Percentiles rank a stretch among this genome's conserved stretches.
These are phyloP conservation scores for Microtus oregoni DNA, from an alignment of 2,113 vertebrate genomes.

Conservation along the genomic window DNA sequence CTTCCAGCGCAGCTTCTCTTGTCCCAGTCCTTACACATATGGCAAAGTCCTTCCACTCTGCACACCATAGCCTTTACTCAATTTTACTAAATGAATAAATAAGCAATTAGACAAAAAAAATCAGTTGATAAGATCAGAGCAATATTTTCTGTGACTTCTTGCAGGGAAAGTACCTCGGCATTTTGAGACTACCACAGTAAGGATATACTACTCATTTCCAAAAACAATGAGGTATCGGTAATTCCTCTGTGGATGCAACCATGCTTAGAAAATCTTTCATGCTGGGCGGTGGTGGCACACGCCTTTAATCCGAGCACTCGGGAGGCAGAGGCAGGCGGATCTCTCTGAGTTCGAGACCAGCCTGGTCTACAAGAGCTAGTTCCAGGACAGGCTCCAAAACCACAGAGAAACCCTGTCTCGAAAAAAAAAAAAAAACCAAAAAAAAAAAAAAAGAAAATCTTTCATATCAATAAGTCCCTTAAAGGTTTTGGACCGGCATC, in stretches of 20 bases:
- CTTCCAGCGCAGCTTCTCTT: conserved; percentile 1
- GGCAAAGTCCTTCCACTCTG: neutral
- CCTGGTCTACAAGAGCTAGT: too few species aligned
- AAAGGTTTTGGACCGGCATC: neutral
- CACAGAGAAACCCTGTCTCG: too few species aligned
- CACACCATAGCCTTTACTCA: neutral
- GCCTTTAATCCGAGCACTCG: too few species aligned
- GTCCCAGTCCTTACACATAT: neutral
- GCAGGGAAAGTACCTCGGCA: neutral
- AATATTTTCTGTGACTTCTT: neutral
- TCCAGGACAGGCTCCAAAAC: too few species aligned
- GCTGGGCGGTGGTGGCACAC: too few species aligned
- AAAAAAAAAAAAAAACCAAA: too few species aligned
- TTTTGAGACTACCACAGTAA: neutral
- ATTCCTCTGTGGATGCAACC: conserved; percentile 48
- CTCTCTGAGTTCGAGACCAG: too few species aligned
- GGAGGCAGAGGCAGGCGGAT: too few species aligned
- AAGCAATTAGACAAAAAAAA: neutral
- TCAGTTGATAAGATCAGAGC: conserved; percentile 1
- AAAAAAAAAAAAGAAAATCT: too few species aligned
- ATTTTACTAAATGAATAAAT: neutral
- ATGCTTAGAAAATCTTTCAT: conserved; percentile 54
- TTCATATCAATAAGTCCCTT: conserved; percentile 1
- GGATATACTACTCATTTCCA: neutral
- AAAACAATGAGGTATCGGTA: conserved; percentile 35